Percentiles rank a stretch among this genome's conserved stretches.
Evolutionary conservation across 2,888 invertebrate species (phyloP).

Genomic region (Calliphora vomitoria): DNA sequence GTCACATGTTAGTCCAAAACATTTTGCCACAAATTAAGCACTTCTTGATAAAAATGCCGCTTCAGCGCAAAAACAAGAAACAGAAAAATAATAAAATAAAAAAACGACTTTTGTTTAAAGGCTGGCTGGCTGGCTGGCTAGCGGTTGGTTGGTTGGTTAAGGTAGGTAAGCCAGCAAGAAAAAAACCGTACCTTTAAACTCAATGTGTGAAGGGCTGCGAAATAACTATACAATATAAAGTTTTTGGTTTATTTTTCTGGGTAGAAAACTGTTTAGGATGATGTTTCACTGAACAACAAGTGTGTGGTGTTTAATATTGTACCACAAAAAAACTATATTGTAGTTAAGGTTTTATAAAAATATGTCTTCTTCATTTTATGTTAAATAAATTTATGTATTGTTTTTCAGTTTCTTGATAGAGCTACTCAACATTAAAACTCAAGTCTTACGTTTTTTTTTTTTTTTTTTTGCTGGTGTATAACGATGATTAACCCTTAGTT

Average conservation of each 20-base stretch:
- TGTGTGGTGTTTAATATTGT: conserved; percentile 39
- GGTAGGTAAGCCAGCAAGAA: neutral
- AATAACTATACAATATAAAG: conserved; percentile 12
- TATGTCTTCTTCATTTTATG: conserved; percentile 59
- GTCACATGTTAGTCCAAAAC: conserved; percentile 75
- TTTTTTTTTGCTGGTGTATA: neutral
- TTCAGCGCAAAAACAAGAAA: conserved; percentile 19
- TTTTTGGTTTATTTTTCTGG: neutral
- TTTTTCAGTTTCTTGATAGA: conserved; percentile 57
- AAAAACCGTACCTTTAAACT: neutral
- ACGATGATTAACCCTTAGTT: conserved; percentile 64
- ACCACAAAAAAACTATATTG: neutral
- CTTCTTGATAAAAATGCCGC: conserved; percentile 74
- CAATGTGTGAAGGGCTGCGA: conserved; percentile 45
- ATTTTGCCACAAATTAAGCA: conserved; percentile 75
- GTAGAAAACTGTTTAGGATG: neutral
- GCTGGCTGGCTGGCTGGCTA: neutral
- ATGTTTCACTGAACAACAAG: conserved; percentile 41
- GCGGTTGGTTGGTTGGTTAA: neutral
- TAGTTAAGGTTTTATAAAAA: conserved; percentile 31
- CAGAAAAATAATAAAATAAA: conserved; percentile 22
- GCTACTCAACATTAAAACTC: conserved; percentile 25
- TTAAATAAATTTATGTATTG: conserved; percentile 66
- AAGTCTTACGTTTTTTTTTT: neutral
- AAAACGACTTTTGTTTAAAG: conserved; percentile 47